Conservation (phyloP, 2,113 vertebrate genomes). For the Pterocles orientalis region DNA sequence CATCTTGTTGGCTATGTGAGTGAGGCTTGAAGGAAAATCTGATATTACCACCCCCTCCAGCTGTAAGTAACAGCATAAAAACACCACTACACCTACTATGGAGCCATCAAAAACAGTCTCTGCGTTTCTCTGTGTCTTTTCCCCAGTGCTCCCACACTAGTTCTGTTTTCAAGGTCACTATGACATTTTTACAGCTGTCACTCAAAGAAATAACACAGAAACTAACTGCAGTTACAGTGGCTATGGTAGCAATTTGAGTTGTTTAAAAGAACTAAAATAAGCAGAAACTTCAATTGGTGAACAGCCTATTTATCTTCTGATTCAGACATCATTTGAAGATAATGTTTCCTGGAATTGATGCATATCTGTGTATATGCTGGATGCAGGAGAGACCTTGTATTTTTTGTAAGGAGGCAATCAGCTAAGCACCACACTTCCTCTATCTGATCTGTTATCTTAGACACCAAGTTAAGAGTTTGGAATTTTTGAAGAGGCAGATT, state of each 20-base stretch:
- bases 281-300: constrained; percentile 30
- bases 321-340: constrained; percentile 9
- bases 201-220: neutral
- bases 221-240: neutral
- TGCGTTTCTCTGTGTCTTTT: neutral
- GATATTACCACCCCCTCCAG: too few relatives aligned
- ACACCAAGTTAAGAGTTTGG: neutral
- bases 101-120: neutral
- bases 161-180: constrained; percentile 29
- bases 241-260: neutral
- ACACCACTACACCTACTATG: fast-evolving
- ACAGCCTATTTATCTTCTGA: neutral
- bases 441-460: neutral
- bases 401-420: neutral
- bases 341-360: constrained; percentile 49
- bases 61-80: neutral
- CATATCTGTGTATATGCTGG: neutral
- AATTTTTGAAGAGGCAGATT: neutral
- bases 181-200: constrained; percentile 20
- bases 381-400: neutral
- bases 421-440: neutral
- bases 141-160: neutral
- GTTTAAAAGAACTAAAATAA: constrained; percentile 12
- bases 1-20: neutral
- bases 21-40: neutral